These are phyloP conservation scores for Chunga burmeisteri DNA, from an alignment of 2,113 vertebrate genomes.

Conservation along the genomic window DNA sequence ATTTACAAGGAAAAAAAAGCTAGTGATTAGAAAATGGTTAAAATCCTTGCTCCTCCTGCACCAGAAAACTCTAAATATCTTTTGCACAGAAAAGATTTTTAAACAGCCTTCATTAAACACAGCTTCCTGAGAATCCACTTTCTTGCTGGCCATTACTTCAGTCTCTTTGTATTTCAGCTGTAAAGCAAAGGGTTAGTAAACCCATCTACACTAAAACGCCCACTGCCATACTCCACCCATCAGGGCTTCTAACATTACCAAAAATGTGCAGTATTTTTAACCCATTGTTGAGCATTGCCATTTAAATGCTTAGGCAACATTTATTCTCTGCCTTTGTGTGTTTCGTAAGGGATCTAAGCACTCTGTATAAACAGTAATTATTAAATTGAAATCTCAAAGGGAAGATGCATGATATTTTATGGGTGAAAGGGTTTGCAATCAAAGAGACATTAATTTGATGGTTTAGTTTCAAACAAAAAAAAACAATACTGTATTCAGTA, in stretches of 20 bases:
- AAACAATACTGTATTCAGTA: neutral
- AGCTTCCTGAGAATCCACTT: neutral
- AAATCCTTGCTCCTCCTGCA: conserved; percentile 18
- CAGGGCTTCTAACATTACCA: neutral
- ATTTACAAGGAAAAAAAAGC: conserved; percentile 7
- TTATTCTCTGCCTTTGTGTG: neutral
- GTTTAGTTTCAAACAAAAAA: neutral
- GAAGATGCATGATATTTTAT: neutral
- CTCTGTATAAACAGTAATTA: neutral
- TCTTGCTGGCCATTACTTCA: conserved; percentile 21
- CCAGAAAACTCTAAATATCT: neutral
- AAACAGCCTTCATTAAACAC: neutral
- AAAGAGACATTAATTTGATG: neutral
- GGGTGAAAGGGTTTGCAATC: neutral
- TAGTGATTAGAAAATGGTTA: neutral
- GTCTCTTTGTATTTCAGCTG: conserved; percentile 16
- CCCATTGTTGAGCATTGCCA: neutral
- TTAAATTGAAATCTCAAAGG: neutral
- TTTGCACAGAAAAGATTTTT: neutral
- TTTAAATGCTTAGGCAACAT: neutral
- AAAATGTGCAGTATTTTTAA: conserved; percentile 36
- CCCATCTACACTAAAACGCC: neutral
- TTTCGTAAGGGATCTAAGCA: neutral
- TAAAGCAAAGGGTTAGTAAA: conserved; percentile 59
- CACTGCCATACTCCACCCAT: conserved; percentile 33